These are phyloP conservation scores for Lipophrys pholis DNA, from an alignment of 2,113 vertebrate species.

Conservation along the genomic window DNA sequence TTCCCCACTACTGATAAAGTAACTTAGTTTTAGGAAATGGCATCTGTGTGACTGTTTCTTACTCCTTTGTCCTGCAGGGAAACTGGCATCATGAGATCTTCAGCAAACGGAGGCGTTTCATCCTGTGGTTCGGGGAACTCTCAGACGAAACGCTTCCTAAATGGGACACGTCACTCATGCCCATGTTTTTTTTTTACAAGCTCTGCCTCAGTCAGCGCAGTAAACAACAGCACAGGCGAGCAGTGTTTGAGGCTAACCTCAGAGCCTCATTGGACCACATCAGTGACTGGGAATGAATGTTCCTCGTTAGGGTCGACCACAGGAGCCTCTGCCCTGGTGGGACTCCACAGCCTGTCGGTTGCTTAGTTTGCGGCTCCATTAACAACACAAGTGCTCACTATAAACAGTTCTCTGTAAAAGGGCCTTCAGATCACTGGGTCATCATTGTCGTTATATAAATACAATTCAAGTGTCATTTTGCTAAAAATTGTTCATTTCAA, in stretches of 20 bases:
- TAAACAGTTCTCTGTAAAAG: too few species aligned
- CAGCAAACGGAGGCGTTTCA: too few species aligned
- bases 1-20: too few species aligned
- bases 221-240: background rate
- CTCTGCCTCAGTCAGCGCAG: background rate
- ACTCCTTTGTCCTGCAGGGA: too few species aligned
- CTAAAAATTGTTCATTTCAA: too few species aligned
- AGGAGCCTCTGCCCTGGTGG: constrained; percentile 1
- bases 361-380: background rate
- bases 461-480: too few species aligned
- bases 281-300: constrained; percentile 25
- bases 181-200: background rate
- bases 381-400: background rate
- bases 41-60: too few species aligned
- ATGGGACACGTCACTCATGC: background rate
- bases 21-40: too few species aligned
- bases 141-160: background rate
- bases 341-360: background rate
- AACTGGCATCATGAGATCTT: too few species aligned
- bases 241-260: constrained; percentile 15
- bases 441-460: too few species aligned
- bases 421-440: too few species aligned
- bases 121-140: too few species aligned
- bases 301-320: constrained; percentile 31
- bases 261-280: constrained; percentile 20